Evolutionary conservation across 2,888 invertebrate species (phyloP), one percentile per base, ranked within the genome.

Genomic region (Drosophila neotestacea): DNA sequence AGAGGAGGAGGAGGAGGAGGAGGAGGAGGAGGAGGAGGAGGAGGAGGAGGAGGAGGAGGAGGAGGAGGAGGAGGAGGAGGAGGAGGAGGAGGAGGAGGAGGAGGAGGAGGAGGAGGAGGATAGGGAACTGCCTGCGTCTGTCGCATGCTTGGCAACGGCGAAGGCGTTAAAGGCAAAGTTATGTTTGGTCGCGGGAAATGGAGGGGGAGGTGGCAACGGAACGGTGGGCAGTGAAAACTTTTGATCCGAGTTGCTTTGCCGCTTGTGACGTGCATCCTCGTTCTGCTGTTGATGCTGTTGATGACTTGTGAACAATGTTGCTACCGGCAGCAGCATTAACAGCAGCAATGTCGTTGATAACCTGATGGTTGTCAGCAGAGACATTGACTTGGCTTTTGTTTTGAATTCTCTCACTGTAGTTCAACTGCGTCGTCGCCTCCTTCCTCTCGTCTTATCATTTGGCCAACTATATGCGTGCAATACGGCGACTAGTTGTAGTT

Each of bases 181-280:
- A 22, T 89, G 85, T 50, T 86, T 81, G 34, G 74, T 60, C 4
- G 80, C 77, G 0, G 90, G 79, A 47, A 90, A 87, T 4, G 90
- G 88, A 32, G 91, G 90, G 30, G 91, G 91, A 9, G 90, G 80
- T 4, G 91, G 91, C 59, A 91, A 42, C 41, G 92, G 91, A 28
- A 91, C 91, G 42, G 85, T 75, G 9, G 91, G 91, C 63, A 91
- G 59, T 27, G 83, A 85, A 55, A 90, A 78, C 60, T 90, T 89
- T 54, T 90, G 86, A 61, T 88, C 86, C 73, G 69, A 50, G 32
- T 79, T 75, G 50, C 32, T 56, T 50, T 79, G 59, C 9, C 79
- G 79, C 61, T 56, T 66, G 10, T 66, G 46, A 46, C 67, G 81
- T 16, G n/a, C 38, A 48, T 60, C 59, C 10, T 62, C 48, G 11